Conservation (phyloP, 2,113 vertebrate species). For the Zosterops lateralis region DNA sequence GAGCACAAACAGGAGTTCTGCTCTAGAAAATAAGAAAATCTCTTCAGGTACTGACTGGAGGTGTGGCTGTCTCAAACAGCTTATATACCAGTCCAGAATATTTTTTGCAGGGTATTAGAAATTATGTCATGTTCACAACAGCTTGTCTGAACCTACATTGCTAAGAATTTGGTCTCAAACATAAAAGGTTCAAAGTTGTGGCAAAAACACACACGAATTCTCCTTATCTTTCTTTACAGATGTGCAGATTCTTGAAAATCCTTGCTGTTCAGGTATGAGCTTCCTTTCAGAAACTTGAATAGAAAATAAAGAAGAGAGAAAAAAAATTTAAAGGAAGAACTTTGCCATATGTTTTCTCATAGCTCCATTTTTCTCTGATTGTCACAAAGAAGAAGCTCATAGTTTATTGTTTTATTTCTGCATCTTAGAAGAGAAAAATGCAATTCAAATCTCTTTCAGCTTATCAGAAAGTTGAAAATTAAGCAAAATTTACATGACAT, state of each 20-base stretch:
- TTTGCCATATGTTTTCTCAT: not conserved
- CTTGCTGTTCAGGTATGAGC: not conserved
- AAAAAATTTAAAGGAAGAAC: not conserved
- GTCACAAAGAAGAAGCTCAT: not conserved
- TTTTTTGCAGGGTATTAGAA: not conserved
- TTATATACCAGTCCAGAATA: not conserved
- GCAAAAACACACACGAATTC: not conserved
- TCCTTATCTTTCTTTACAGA: not conserved
- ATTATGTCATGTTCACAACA: not conserved
- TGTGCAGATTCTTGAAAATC: not conserved
- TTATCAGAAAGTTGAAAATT: not conserved
- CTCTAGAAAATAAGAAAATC: not conserved
- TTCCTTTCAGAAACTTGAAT: not conserved
- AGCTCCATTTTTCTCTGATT: not conserved
- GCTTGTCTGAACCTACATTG: not conserved
- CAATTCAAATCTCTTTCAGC: not conserved
- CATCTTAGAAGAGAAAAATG: not conserved
- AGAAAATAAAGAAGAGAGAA: not conserved
- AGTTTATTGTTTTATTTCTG: not conserved
- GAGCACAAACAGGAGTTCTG: accelerated
- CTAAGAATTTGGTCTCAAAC: not conserved
- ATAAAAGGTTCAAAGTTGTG: not conserved
- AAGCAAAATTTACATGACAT: not conserved
- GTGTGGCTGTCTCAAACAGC: not conserved
- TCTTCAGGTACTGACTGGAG: not conserved